Conservation (phyloP, 1,140 invertebrate species). For the Neodiprion pinetum region DNA sequence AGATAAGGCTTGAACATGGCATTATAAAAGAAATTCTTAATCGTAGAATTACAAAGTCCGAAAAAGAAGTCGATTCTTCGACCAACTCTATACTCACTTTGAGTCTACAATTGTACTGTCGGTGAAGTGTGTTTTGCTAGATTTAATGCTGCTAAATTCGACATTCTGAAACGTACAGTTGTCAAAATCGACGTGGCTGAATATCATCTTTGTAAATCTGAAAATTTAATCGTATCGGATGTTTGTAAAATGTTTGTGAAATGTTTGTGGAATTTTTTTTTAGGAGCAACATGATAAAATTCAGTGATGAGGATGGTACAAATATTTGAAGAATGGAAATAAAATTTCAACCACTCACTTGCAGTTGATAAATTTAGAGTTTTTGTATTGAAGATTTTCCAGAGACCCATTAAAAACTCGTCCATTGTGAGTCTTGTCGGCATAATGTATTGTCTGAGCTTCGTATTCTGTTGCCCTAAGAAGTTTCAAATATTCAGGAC, state of each 20-base stretch:
- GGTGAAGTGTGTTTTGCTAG: conserved; percentile 63
- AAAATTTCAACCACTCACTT: conserved; percentile 37
- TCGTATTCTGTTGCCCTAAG: conserved; percentile 57
- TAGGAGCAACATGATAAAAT: not conserved
- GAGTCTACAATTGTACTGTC: conserved; percentile 59
- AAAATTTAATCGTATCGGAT: not conserved
- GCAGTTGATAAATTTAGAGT: conserved; percentile 51
- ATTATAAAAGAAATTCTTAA: conserved; percentile 11
- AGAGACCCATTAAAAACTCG: conserved; percentile 52
- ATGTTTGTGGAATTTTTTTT: not conserved
- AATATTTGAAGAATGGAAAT: not conserved
- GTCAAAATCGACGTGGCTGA: conserved; percentile 64
- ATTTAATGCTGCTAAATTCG: conserved; percentile 63
- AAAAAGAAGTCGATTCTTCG: not conserved
- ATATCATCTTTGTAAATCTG: conserved; percentile 61
- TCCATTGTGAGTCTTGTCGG: conserved; percentile 37
- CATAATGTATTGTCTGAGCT: conserved; percentile 41
- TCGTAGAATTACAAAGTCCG: not conserved
- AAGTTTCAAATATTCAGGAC: conserved; percentile 54
- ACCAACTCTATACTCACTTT: conserved; percentile 43
- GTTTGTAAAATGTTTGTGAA: too few species aligned
- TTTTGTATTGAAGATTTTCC: conserved; percentile 61
- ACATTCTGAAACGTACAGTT: conserved; percentile 63
- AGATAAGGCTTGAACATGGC: conserved; percentile 10
- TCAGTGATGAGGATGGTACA: not conserved